A percentile compares a stretch with the other conserved stretches of the same genome.
Conservation (phyloP, 2,113 vertebrate genomes). For the Campylomormyrus numenius region DNA sequence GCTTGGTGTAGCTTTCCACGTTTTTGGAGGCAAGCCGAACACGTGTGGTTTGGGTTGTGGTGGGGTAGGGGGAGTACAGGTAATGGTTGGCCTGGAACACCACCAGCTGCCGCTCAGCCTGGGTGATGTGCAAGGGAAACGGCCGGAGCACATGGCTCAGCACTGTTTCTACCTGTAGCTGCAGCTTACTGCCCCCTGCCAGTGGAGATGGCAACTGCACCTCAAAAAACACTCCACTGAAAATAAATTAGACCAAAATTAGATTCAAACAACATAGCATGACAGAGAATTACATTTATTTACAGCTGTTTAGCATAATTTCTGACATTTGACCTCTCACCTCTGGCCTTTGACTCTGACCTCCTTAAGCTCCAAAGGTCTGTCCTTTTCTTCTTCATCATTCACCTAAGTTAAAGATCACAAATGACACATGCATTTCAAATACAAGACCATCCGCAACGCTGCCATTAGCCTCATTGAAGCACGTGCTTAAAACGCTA, state of each 20-base stretch:
- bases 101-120: constrained; percentile 92
- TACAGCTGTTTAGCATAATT: not conserved
- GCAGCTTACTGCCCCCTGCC: constrained; percentile 71
- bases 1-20: constrained; percentile 87
- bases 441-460: not conserved
- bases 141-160: constrained; percentile 85
- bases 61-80: constrained; percentile 82
- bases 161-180: constrained; percentile 76
- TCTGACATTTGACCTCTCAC: constrained; percentile 51
- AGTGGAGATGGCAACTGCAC: constrained; percentile 75
- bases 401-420: constrained; percentile 66
- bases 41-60: constrained; percentile 78
- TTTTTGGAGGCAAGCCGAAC: constrained; percentile 87
- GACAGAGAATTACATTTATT: not conserved
- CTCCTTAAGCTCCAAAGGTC: constrained; percentile 73
- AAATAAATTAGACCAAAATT: constrained; percentile 15
- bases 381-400: constrained; percentile 87
- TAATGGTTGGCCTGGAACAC: constrained; percentile 97
- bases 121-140: constrained; percentile 87
- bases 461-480: not conserved
- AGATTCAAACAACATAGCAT: not conserved
- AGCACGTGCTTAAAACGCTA: not conserved
- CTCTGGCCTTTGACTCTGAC: constrained; percentile 74
- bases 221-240: constrained; percentile 80
- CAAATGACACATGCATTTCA: not conserved